Conservation (phyloP, 2,113 vertebrate genomes). For the Hassar affinis region DNA sequence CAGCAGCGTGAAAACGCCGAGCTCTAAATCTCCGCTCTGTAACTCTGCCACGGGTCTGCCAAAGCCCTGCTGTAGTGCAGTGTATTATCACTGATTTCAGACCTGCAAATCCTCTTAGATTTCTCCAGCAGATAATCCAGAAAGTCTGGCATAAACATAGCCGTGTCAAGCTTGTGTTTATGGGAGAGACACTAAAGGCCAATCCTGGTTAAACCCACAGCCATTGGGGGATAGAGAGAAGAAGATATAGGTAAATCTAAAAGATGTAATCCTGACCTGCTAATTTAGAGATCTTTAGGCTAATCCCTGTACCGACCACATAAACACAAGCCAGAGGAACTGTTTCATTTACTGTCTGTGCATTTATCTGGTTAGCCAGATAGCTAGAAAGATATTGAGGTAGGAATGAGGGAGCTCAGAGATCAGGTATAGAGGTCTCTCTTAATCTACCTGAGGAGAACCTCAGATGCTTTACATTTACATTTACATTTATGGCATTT, state of each 20-base stretch:
- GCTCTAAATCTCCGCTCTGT: slow-evolving; percentile 45
- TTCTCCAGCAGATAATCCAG: slow-evolving; percentile 59
- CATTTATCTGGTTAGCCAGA: neutral
- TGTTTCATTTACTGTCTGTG: neutral
- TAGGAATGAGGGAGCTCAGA: neutral
- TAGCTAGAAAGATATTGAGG: neutral
- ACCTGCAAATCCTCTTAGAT: slow-evolving; percentile 64
- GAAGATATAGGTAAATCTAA: slow-evolving; percentile 27
- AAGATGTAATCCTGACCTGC: slow-evolving; percentile 21
- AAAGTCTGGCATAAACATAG: slow-evolving; percentile 23
- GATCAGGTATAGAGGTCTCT: neutral
- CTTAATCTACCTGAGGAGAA: neutral
- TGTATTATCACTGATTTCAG: slow-evolving; percentile 61
- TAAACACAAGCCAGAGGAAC: neutral
- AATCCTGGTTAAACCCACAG: slow-evolving; percentile 31
- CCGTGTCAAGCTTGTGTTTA: neutral
- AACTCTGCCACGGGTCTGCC: neutral
- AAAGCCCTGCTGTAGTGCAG: slow-evolving; percentile 34
- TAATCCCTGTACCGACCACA: slow-evolving; percentile 5
- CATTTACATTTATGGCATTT: no score
- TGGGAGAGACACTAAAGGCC: slow-evolving; percentile 23
- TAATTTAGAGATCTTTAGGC: slow-evolving; percentile 25
- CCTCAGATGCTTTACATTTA: neutral
- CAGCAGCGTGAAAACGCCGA: slow-evolving; percentile 9
- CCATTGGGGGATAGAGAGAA: neutral